Evolutionary conservation across 2,113 vertebrate genomes (phyloP).

Genomic region (western clawed frog (Xenopus tropicalis)): DNA sequence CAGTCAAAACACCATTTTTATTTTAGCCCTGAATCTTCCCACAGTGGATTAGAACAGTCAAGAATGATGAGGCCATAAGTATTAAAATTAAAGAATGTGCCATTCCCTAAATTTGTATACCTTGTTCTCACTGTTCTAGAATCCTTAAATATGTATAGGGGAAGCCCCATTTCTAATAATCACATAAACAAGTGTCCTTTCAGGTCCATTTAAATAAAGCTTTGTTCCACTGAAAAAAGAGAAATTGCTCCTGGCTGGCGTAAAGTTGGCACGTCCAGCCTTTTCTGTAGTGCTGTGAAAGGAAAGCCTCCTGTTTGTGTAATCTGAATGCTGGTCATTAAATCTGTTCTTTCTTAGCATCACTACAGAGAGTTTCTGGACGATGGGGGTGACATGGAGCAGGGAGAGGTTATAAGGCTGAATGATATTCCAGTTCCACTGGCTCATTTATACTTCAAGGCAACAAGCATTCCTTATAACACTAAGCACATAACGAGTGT

Average conservation of each 20-base stretch:
- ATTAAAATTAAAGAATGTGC: too few species aligned
- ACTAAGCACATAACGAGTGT: too few species aligned
- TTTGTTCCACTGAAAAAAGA: slow-evolving; percentile 30
- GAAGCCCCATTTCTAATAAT: slow-evolving; percentile 13
- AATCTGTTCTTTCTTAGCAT: slow-evolving; percentile 6
- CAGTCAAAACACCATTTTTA: too few species aligned
- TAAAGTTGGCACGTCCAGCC: slow-evolving; percentile 21
- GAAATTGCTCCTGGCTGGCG: slow-evolving; percentile 17
- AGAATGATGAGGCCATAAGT: too few species aligned
- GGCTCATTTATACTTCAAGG: too few species aligned
- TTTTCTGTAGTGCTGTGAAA: slow-evolving; percentile 6
- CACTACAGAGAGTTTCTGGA: background rate
- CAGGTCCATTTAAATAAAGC: slow-evolving; percentile 27
- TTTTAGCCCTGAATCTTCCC: too few species aligned
- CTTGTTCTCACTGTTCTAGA: too few species aligned
- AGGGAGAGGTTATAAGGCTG: background rate
- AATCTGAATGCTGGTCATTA: slow-evolving; percentile 27
- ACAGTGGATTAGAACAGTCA: too few species aligned
- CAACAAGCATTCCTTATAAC: too few species aligned
- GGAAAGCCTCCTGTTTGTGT: slow-evolving; percentile 22
- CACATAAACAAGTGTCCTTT: slow-evolving; percentile 30
- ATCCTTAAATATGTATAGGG: too few species aligned
- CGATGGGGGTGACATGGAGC: background rate
- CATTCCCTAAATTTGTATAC: too few species aligned
- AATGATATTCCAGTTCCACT: background rate